Conservation (phyloP, 2,113 vertebrate genomes). For the Halichoeres trimaculatus region DNA sequence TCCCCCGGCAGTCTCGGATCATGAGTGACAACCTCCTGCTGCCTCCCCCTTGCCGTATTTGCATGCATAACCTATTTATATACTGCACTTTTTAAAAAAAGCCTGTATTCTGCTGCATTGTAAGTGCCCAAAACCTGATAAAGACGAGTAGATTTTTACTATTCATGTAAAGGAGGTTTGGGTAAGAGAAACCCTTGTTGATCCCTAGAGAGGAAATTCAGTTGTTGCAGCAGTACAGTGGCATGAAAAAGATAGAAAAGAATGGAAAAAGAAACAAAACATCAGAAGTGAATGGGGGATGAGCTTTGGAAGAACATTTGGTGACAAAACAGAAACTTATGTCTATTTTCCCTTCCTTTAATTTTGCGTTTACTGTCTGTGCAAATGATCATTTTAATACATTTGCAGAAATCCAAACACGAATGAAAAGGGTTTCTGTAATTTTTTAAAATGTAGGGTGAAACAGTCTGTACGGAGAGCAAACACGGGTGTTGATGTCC, state of each 20-base stretch:
- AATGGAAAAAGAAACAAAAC: background rate
- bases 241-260: background rate
- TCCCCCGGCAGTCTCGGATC: slow-evolving; percentile 62
- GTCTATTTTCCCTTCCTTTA: too few species aligned
- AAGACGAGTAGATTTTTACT: slow-evolving; percentile 15
- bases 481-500: too few species aligned
- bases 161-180: background rate
- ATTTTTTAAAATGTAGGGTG: too few species aligned
- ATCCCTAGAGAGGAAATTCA: background rate
- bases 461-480: too few species aligned
- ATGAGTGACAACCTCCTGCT: slow-evolving; percentile 72
- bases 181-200: background rate
- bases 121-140: slow-evolving; percentile 3
- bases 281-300: too few species aligned
- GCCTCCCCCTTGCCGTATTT: slow-evolving; percentile 58
- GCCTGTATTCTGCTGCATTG: too few species aligned
- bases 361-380: too few species aligned
- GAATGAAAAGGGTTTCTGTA: too few species aligned
- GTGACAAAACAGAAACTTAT: too few species aligned
- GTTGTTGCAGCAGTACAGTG: background rate
- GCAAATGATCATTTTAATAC: too few species aligned
- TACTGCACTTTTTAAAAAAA: slow-evolving; percentile 15
- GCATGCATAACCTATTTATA: slow-evolving; percentile 74
- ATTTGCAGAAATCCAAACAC: too few species aligned
- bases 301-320: too few species aligned